These are phyloP conservation scores for Eulemur albifrons DNA, from an alignment of 2,797 vertebrate species.

Conservation along the genomic window DNA sequence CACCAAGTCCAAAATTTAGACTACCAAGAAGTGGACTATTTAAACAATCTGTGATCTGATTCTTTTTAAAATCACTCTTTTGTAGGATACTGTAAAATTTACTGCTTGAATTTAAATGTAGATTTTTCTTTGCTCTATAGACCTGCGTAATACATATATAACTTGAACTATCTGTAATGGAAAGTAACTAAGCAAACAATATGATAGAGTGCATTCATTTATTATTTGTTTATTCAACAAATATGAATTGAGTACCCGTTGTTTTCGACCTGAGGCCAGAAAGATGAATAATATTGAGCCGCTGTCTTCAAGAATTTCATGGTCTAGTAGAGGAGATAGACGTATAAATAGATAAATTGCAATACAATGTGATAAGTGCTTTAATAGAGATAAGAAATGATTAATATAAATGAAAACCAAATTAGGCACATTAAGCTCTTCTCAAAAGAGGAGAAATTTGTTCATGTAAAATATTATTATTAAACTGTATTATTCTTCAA, in stretches of 20 bases:
- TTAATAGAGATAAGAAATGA: slow-evolving; percentile 74
- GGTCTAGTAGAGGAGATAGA: slow-evolving; percentile 58
- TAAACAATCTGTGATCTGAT: background rate
- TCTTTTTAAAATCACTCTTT: background rate
- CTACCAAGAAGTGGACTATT: background rate
- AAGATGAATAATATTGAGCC: slow-evolving; percentile 23
- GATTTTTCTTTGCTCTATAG: background rate
- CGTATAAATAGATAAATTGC: slow-evolving; percentile 76
- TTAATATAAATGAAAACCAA: slow-evolving; percentile 77
- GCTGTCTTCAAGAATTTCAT: slow-evolving; percentile 61
- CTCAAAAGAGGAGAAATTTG: slow-evolving; percentile 71
- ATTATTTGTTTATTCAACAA: slow-evolving; percentile 52
- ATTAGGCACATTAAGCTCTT: slow-evolving; percentile 73
- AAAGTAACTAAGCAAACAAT: slow-evolving; percentile 1
- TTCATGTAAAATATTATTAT: slow-evolving; percentile 76
- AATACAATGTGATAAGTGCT: slow-evolving; percentile 72
- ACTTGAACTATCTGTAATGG: background rate
- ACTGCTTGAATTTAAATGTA: background rate
- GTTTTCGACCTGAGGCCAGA: slow-evolving; percentile 34
- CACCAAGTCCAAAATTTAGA: background rate
- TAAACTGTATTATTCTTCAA: slow-evolving; percentile 77
- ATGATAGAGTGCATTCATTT: slow-evolving; percentile 21
- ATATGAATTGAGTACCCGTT: slow-evolving; percentile 23
- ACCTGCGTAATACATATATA: background rate
- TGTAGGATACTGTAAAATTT: background rate